Percentiles rank a stretch among this genome's conserved stretches.
These are phyloP conservation scores for Somateria mollissima DNA, from an alignment of 2,797 vertebrate species.

Conservation along the genomic window DNA sequence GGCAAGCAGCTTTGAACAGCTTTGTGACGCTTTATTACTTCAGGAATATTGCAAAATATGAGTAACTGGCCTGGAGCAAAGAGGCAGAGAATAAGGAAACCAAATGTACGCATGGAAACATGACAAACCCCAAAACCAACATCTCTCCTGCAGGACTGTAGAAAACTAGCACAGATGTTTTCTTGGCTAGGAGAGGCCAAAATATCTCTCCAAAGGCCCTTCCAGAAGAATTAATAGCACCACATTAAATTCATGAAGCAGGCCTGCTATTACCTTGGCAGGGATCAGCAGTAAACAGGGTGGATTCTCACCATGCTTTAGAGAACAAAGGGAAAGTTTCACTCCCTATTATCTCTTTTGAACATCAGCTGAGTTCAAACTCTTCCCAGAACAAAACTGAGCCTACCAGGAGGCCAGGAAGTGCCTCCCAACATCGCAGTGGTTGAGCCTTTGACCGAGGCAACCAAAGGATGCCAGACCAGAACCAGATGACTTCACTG, in stretches of 20 bases:
- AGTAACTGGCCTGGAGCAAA: background rate
- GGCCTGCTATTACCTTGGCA: background rate
- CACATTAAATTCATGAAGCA: background rate
- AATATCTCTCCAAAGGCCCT: background rate
- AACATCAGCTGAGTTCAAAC: background rate
- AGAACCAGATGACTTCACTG: accelerated
- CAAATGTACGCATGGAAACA: background rate
- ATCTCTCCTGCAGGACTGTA: background rate
- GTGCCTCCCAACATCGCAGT: accelerated
- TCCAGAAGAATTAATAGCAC: background rate
- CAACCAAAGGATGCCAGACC: background rate
- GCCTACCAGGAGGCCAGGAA: background rate
- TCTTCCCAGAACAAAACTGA: background rate
- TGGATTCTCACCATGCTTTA: background rate
- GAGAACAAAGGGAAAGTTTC: background rate
- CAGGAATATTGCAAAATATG: background rate
- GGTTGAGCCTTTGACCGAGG: background rate
- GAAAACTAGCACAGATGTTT: background rate
- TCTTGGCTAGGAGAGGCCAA: background rate
- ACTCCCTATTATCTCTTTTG: background rate
- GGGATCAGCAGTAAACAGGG: accelerated
- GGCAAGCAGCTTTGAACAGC: background rate
- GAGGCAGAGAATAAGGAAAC: background rate
- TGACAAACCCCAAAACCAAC: background rate
- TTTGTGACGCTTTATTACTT: background rate